A percentile compares a stretch with the other conserved stretches of the same genome.
phyloP scores from a whole-genome alignment of 2,797 vertebrate species.

The Masticophis lateralis region DNA sequence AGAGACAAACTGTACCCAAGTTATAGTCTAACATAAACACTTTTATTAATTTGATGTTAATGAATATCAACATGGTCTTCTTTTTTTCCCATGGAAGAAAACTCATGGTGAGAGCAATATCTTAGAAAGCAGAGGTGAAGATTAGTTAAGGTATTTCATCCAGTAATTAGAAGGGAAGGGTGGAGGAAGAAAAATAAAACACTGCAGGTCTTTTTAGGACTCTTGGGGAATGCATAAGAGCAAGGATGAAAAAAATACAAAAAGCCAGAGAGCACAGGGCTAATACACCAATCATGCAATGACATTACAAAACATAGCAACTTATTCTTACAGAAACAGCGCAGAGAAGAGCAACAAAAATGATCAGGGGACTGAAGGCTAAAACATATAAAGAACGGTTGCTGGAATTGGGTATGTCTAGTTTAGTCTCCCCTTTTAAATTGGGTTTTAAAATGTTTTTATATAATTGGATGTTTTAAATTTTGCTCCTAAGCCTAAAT shows the following conservation, averaged over 20 bases:
- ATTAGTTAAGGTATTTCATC: constrained; percentile 46
- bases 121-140: constrained; percentile 47
- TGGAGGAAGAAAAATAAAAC: constrained; percentile 12
- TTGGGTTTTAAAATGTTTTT: too few species aligned
- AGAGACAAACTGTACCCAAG: constrained; percentile 44
- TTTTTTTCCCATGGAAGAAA: constrained; percentile 36
- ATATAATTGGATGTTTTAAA: too few species aligned
- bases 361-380: too few species aligned
- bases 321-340: background rate
- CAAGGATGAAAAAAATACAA: constrained; percentile 29
- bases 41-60: constrained; percentile 54
- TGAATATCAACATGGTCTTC: constrained; percentile 61
- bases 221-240: background rate
- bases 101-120: constrained; percentile 28
- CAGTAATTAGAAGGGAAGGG: constrained; percentile 10
- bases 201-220: constrained; percentile 25
- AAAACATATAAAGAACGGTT: too few species aligned
- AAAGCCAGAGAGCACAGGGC: constrained; percentile 53
- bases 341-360: too few species aligned
- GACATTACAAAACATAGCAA: constrained; percentile 64
- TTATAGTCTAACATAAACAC: constrained; percentile 64
- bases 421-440: too few species aligned
- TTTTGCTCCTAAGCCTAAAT: too few species aligned
- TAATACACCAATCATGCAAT: constrained; percentile 54
- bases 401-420: too few species aligned